Percentiles rank a stretch among this genome's conserved stretches.
Evolutionary conservation across 1,140 invertebrate species (phyloP).

Genomic region (Diorhabda carinulata): DNA sequence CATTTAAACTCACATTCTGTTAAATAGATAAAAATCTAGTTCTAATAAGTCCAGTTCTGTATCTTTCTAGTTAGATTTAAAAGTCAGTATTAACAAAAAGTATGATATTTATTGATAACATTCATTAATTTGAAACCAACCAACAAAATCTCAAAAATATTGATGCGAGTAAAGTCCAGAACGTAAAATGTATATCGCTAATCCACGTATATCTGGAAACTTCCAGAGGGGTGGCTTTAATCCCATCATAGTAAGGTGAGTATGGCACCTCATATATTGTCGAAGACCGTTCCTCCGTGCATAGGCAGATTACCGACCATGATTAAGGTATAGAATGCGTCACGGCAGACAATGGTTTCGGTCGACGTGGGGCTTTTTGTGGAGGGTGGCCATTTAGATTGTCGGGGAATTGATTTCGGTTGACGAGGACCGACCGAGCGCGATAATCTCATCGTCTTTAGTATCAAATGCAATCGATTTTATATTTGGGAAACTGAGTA

Average conservation of each 20-base stretch:
- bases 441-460: not conserved
- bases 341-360: not conserved
- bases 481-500: not conserved
- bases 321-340: constrained; percentile 1
- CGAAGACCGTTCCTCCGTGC: not conserved
- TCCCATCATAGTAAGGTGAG: not conserved
- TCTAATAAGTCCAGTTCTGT: no score
- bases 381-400: constrained; percentile 1
- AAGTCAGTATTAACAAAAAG: no score
- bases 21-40: no score
- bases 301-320: constrained; percentile 1
- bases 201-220: not conserved
- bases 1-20: no score
- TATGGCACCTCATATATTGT: not conserved
- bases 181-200: not conserved
- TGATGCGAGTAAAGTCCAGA: no score
- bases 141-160: no score
- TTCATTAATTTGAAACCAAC: no score
- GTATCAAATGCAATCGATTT: not conserved
- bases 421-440: not conserved
- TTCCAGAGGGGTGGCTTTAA: not conserved
- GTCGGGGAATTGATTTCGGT: constrained; percentile 1
- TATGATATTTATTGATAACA: no score
- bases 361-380: not conserved
- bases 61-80: no score